Evolutionary conservation across 2,113 vertebrate species (phyloP), one percentile per base, ranked within the genome.

Genomic region (Calidris pygmaea): DNA sequence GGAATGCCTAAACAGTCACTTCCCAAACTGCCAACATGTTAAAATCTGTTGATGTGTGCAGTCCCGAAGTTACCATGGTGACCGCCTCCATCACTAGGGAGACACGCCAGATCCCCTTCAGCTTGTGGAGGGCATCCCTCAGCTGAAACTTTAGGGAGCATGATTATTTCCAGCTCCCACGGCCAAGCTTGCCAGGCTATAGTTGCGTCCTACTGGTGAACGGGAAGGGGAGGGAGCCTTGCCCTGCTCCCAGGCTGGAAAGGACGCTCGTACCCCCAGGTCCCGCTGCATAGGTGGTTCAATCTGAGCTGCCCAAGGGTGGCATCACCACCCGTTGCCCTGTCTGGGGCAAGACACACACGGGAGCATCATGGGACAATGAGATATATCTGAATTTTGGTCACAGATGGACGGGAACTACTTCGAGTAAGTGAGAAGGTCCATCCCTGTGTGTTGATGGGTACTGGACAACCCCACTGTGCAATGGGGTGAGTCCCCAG

Each of bases 1-100:
- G 96, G 97, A 98, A 98, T 98, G 97, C 98, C 96, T 98, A 95
- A 98, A 97, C 95, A 98, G 97, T 98, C 97, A 97, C 97, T 97
- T 98, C 96, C 97, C 95, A 95, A 98, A 98, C 97, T 97, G 98
- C 98, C 98, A 98, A 97, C 96, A 90, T 97, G 91, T 93, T 97
- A 96, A 98, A 97, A 98, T 98, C 97, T 97, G 97, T 98, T 98
- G 98, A 98, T 97, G 96, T 98, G 97, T 95, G 92, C 95, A 95
- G 68, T 94, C 90, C 95, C 3, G n/a, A 89, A 76, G 98, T 98
- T 98, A 85, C 97, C 95, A 98, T 98, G 95, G 96, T 77, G 72
- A 98, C 98, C 7, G 32, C 76, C 96, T 97, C 76, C 95, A 97
- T 97, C 76, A 72, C 96, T 95, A 97, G 93, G 94, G 96, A 97